These are phyloP conservation scores for Hassar affinis DNA, from an alignment of 2,113 vertebrate species.

Conservation along the genomic window DNA sequence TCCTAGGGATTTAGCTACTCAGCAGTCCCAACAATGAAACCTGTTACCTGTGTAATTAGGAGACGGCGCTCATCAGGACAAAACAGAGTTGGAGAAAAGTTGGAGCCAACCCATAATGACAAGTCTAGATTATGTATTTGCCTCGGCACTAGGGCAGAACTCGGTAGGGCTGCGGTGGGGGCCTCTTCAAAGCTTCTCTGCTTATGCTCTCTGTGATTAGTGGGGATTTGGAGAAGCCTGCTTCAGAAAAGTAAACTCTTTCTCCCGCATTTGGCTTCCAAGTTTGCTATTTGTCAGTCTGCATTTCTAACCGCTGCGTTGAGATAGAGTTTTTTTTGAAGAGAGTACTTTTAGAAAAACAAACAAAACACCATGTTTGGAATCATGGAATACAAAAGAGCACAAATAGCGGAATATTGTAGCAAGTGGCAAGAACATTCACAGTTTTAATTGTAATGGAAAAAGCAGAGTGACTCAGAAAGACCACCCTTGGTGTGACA, in stretches of 20 bases:
- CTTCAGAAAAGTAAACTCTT: constrained; percentile 48
- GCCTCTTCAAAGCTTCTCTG: constrained; percentile 8
- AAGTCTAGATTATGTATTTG: constrained; percentile 33
- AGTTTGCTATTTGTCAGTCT: constrained; percentile 49
- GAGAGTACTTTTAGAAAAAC: not conserved
- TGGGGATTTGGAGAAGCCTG: constrained; percentile 22
- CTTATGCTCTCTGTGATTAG: constrained; percentile 51
- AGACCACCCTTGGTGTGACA: constrained; percentile 43
- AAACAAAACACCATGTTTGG: not conserved
- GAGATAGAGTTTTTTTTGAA: constrained; percentile 22
- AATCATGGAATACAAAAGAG: not conserved
- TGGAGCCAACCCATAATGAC: constrained; percentile 40
- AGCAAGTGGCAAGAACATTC: constrained; percentile 17
- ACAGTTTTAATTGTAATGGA: constrained; percentile 23
- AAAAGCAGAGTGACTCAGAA: constrained; percentile 37
- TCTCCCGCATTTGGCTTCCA: constrained; percentile 39
- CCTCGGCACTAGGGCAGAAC: constrained; percentile 11
- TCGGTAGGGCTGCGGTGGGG: constrained; percentile 13
- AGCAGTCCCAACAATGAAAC: constrained; percentile 3
- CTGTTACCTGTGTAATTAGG: constrained; percentile 26
- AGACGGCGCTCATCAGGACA: constrained; percentile 30
- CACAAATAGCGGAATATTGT: not conserved
- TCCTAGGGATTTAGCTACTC: not conserved
- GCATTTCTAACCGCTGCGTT: constrained; percentile 22
- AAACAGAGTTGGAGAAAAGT: constrained; percentile 14